Evolutionary conservation across 2,888 invertebrate species (phyloP), one percentile per base, ranked within the genome.

Genomic region (Lasioglossum calceatum): DNA sequence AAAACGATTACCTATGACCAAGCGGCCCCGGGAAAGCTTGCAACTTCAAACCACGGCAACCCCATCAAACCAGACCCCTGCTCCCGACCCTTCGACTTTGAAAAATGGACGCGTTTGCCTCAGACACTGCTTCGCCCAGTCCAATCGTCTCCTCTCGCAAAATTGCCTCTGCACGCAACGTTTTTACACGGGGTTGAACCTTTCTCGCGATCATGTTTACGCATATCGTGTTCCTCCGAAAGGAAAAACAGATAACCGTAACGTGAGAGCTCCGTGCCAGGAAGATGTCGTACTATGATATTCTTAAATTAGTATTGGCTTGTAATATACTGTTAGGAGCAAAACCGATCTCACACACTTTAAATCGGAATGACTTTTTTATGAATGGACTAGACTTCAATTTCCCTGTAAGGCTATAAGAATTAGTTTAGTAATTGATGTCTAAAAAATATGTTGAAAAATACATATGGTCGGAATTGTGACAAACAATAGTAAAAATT

Each of bases 1-100:
- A 95, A 95, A 94, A 93, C 94, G 94, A 95, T 95, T 94, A 95
- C 92, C 91, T 85, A 92, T 89, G 92, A 92, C 87, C 90, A 92
- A 92, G 92, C 92, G 90, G 87, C 81, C 88, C 87, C 89, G 89
- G 92, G 93, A 93, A 93, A 92, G 92, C 72, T 61, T 27, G 72
- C 47, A 54, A 72, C 42, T 44, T 67, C 32, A 23, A 75, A 72
- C 61, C 61, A 16, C 67, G 42, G 19, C 73, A 73, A 42, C 27
- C 44, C 74, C 79, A 44, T 39, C 54, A 36, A 36, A 71, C 32
- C n/a, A 32, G 16, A n/a, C 77, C 67, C 47, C 32, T 27, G 58
- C 58, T 54, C 67, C 14, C 73, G 47, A 75, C 32, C 76, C 82
- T 72, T 54, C 36, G n/a, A 77, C 44, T 23, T 67, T 44, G 54